Conservation (phyloP, 1,140 invertebrate genomes). For the Cheumatopsyche charites region DNA sequence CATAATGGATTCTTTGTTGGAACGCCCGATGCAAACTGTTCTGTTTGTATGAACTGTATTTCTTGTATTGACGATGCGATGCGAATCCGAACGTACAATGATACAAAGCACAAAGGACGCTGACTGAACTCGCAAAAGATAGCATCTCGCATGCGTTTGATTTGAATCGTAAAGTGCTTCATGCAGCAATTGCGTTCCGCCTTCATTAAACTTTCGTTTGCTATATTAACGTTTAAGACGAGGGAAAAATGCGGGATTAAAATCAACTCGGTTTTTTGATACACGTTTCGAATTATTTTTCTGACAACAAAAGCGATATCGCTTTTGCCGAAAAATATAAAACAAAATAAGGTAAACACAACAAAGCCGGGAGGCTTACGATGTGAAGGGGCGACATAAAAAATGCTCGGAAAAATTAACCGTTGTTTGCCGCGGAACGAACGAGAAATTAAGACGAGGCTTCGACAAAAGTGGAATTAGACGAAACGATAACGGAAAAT, state of each 20-base stretch:
- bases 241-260: not conserved
- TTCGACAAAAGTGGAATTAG: slow-evolving; percentile 15
- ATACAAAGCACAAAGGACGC: slow-evolving; percentile 16
- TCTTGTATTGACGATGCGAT: slow-evolving; percentile 13
- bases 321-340: slow-evolving; percentile 3
- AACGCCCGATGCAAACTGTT: not conserved
- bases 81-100: slow-evolving; percentile 2
- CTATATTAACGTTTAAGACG: not conserved
- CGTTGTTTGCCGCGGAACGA: slow-evolving; percentile 4
- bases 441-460: slow-evolving; percentile 4
- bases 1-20: slow-evolving; percentile 15
- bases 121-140: not conserved
- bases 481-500: slow-evolving; percentile 8
- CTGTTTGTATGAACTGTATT: slow-evolving; percentile 11
- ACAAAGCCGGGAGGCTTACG: slow-evolving; percentile 9
- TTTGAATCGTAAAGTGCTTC: not conserved
- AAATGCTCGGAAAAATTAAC: slow-evolving; percentile 15
- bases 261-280: not conserved
- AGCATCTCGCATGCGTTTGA: not conserved
- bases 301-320: slow-evolving; percentile 1
- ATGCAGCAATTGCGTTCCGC: not conserved
- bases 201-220: not conserved
- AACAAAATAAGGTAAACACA: not conserved
- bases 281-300: not conserved
- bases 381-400: not conserved